Base-by-base conservation (phyloP, 92 coral and sea anemone species). In the Muricea muricata region DNA sequence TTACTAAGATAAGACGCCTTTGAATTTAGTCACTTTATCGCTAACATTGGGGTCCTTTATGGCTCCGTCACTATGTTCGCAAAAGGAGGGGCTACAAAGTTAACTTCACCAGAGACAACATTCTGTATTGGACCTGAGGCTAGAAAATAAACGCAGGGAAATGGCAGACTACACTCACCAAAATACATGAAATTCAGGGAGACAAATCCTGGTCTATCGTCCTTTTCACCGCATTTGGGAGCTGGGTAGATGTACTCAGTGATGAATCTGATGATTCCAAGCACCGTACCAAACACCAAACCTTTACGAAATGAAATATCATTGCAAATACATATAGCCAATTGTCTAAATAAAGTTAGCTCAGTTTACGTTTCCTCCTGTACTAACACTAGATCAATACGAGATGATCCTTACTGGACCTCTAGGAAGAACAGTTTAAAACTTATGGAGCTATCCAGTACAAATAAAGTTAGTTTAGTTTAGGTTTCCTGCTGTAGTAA, bases 141-240 rank as follows among this genome's bases (percentile, higher is more conserved):
- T n/a, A n/a, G n/a, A n/a, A n/a, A n/a, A n/a, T n/a, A n/a, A n/a
- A n/a, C n/a, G n/a, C n/a, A n/a, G n/a, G n/a, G n/a, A n/a, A 4
- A 9, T 37, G 42, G 42, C 42, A 15, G 33, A 0, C n/a, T n/a
- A n/a, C 26, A 84, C 96, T 86, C 75, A 96, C 99, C 99, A 77
- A 90, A 96, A 88, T 84, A 96, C 99, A 96, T 83, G 79, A 96
- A 96, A 52, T 96, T 97, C 79, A 96, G 52, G 76, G 91, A 93
- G 34, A 88, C 99, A 89, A 93, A 96, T 31, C 89, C 93, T 17
- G 99, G 98, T 28, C 99, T 87, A 50, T 89, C 89, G 71, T 96
- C 99, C 0, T 68, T 80, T 29, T 68, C 71, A 18, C 99, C 99
- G 65, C 99, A 96, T 66, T 47, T 45, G 1, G 99, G 99, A 7